phyloP scores from a whole-genome alignment of 2,888 invertebrate genomes.

The Hydriomena furcata region DNA sequence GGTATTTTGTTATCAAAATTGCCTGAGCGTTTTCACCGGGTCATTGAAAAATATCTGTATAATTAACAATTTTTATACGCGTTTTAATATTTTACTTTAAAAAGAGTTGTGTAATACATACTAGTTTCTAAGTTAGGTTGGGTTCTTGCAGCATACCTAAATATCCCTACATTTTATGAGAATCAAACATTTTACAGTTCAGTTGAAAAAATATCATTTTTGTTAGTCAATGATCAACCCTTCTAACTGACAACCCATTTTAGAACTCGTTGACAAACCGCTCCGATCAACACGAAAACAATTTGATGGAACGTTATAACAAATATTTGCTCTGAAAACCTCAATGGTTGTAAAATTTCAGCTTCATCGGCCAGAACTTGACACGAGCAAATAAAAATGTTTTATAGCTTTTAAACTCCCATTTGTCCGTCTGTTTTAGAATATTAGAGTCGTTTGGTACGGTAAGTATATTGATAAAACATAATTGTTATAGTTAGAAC shows the following conservation, averaged over 20 bases:
- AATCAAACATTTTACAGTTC: no score
- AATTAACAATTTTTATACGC: no score
- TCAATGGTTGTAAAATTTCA: conserved; percentile 56
- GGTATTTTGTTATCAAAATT: no score
- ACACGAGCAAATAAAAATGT: conserved; percentile 58
- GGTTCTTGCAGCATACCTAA: no score
- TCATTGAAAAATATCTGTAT: no score
- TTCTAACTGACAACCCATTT: conserved; percentile 28
- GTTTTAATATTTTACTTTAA: no score
- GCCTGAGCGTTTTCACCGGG: no score
- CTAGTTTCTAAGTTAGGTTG: no score
- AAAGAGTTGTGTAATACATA: no score
- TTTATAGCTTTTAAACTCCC: conserved; percentile 54
- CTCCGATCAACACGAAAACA: conserved; percentile 48
- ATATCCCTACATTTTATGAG: no score
- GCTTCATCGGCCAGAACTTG: conserved; percentile 54
- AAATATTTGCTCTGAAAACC: conserved; percentile 58
- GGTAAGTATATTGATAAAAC: conserved; percentile 27
- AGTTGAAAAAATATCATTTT: neutral
- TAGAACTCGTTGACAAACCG: conserved; percentile 25
- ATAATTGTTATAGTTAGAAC: no score
- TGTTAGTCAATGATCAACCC: conserved; percentile 3
- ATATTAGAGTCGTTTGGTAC: conserved; percentile 42
- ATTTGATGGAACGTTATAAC: conserved; percentile 49
- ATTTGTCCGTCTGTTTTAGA: conserved; percentile 45